Base-by-base conservation (phyloP, 1,140 invertebrate species). In the Atta colombica region DNA sequence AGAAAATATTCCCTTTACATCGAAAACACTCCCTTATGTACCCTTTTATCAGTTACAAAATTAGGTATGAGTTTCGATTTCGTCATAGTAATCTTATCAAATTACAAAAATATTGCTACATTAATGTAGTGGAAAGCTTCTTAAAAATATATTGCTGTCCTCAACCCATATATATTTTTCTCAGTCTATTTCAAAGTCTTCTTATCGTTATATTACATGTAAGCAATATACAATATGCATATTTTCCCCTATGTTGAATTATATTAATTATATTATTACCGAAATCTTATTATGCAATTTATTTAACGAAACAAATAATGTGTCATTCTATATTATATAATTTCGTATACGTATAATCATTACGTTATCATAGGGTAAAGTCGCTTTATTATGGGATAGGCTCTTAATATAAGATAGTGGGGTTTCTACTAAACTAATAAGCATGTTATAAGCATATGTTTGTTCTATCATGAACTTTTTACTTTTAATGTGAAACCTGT, bases 291-390 rank as follows among this genome's bases (percentile, higher is more conserved):
- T 80, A 71, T 31, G 21, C 31, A 3, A n/a, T 12, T 72, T 35
- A 74, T 87, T 82, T 75, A 35, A n/a, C 39, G 21, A 71, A 58
- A 81, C 58, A 69, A 81, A 81, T 69, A 45, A 28, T 31, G 10
- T 51, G n/a, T 28, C 49, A 8, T 69, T 35, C 3, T 69, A 45
- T 71, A 28, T 25, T 25, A 25, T 25, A 58, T 81, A 25, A 63
- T 49, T 49, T 39, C 16, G 1, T 49, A 31, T n/a, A 45, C 55
- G 1, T 3, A 7, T n/a, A 31, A 1, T n/a, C 6, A 12, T 35
- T 35, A 39, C 7, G 7, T 39, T 39, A 39, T 39, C 0, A 39
- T 1, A 35, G 5, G 5, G 2, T 35, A 35, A 35, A 5, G 31
- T 35, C 31, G 31, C 31, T 5, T 25, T 35, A 7, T 6, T 35